Evolutionary conservation across 2,888 invertebrate species (phyloP), one percentile per base, ranked within the genome.

Genomic region (Oxycera nigricornis): DNA sequence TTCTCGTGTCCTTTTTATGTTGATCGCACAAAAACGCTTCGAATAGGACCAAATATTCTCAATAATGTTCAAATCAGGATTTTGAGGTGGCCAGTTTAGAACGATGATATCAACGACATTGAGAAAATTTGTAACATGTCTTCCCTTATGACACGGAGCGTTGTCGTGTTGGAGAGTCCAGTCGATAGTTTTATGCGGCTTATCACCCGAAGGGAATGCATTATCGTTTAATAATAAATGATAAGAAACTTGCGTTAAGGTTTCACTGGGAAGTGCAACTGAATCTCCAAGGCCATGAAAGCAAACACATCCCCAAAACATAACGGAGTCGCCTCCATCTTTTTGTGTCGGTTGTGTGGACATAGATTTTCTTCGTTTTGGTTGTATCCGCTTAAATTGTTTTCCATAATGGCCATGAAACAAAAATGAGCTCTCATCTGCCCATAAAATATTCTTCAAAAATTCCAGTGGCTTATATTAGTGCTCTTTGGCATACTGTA

Each of bases 241-340:
- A 4, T 20, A 55, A 22, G 14, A 14, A 46, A 11, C 46, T 39
- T 73, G 73, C n/a, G 55, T 57, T 30, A 62, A 41, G 26, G 39
- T 73, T 20, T 35, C 55, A 31, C 41, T 20, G 9, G 17, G 20
- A 55, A 62, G 24, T 35, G 62, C n/a, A 3, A 46, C 46, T 30
- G 24, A 55, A 55, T 55, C 55, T 55, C 55, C 24, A 62, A 73
- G 3, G 17, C 62, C 73, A 52, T 62, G 57, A 39, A 46, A 62
- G 30, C 28, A 17, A 28, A 73, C 62, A 35, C 62, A 62, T 62
- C 73, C 46, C 62, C 46, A 73, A 62, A 73, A 73, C 73, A 62
- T 73, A 17, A 73, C 62, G 24, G 73, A 46, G 41, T 62, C 73
- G 20, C 62, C 73, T 62, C 62, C 73, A 74, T 61, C 35, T 59